These are phyloP conservation scores for Sycobia sp. DNA, from an alignment of 1,140 invertebrate genomes.

Conservation along the genomic window DNA sequence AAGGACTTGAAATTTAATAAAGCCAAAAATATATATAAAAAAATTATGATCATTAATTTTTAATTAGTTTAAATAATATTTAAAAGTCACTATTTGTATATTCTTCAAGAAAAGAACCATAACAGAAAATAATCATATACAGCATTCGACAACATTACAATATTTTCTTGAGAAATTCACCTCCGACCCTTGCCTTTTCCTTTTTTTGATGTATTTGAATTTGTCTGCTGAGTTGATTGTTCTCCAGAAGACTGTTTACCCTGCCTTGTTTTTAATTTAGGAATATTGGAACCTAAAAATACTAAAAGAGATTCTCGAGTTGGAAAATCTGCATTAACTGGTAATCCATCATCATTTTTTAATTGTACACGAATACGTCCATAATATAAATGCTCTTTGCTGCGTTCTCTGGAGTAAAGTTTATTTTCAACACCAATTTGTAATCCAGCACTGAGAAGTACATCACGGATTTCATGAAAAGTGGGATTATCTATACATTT, in stretches of 20 bases:
- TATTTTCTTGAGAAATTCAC: constrained; percentile 9
- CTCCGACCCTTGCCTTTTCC: constrained; percentile 59
- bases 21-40: no score
- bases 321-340: constrained; percentile 75
- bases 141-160: no score
- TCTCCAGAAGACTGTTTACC: constrained; percentile 57
- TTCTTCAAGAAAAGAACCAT: no score
- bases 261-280: constrained; percentile 85
- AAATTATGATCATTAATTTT: no score
- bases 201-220: constrained; percentile 50
- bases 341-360: constrained; percentile 88
- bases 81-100: no score
- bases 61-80: no score
- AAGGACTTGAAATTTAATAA: no score
- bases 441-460: constrained; percentile 80
- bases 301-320: constrained; percentile 78
- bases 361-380: constrained; percentile 91
- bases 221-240: constrained; percentile 48
- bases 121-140: no score
- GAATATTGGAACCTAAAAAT: constrained; percentile 84
- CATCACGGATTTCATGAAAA: constrained; percentile 91
- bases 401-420: constrained; percentile 87
- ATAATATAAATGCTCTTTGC: constrained; percentile 81
- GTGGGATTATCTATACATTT: constrained; percentile 94
- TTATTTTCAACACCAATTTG: constrained; percentile 93